A percentile compares a stretch with the other conserved stretches of the same genome.
phyloP scores from a whole-genome alignment of 1,140 invertebrate genomes.

The Episyrphus balteatus region DNA sequence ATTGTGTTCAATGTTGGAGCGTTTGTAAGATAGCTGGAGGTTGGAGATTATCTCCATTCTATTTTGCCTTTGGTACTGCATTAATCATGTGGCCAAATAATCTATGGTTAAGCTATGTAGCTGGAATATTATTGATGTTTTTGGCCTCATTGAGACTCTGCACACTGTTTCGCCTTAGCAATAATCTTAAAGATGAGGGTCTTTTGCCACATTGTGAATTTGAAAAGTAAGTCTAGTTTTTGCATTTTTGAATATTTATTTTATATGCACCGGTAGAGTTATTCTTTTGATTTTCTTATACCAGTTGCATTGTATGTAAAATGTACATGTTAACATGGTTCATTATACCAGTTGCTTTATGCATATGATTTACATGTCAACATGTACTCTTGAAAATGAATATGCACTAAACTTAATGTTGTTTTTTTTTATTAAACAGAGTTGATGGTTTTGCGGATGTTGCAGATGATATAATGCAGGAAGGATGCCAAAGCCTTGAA shows the following conservation, averaged over 20 bases:
- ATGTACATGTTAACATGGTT: too few relatives aligned
- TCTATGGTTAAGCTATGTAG: conserved; percentile 34
- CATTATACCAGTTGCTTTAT: too few relatives aligned
- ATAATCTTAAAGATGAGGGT: conserved; percentile 21
- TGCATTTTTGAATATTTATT: too few relatives aligned
- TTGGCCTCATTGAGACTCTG: conserved; percentile 25
- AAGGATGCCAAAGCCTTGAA: conserved; percentile 16
- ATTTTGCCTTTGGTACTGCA: conserved; percentile 23
- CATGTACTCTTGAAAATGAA: too few relatives aligned
- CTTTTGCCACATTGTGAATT: conserved; percentile 32
- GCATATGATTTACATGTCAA: too few relatives aligned
- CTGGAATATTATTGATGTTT: conserved; percentile 24
- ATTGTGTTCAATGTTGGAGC: conserved; percentile 23
- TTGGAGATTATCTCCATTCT: conserved; percentile 26
- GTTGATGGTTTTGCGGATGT: conserved; percentile 21
- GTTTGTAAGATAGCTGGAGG: conserved; percentile 14
- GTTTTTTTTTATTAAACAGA: conserved; percentile 11
- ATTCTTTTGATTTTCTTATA: too few relatives aligned
- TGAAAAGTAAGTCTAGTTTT: conserved; percentile 17
- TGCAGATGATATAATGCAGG: conserved; percentile 22
- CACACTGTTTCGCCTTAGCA: conserved; percentile 17
- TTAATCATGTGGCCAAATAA: conserved; percentile 30
- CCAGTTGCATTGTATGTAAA: too few relatives aligned
- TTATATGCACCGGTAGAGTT: too few relatives aligned
- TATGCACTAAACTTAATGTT: background rate